Conservation (phyloP, 2,797 vertebrate genomes). For the Rhabdomys pumilio region DNA sequence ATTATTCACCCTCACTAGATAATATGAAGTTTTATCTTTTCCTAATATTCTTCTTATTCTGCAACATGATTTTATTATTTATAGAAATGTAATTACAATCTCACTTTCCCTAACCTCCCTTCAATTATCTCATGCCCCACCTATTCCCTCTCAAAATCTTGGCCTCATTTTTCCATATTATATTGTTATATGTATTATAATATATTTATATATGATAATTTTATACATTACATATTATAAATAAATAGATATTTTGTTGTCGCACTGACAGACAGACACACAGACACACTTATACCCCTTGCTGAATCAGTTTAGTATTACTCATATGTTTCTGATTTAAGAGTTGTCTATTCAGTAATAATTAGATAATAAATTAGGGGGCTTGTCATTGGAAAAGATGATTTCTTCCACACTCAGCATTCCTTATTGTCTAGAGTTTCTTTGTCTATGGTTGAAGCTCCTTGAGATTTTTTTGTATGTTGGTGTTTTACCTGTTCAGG, state of each 20-base stretch:
- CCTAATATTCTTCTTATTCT: not conserved
- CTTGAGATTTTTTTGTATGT: not conserved
- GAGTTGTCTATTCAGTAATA: not conserved
- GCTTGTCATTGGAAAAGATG: too few species aligned
- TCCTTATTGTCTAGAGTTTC: not conserved
- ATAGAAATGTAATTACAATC: not conserved
- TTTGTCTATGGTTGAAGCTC: not conserved
- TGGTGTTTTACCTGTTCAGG: not conserved
- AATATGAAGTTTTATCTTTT: constrained; percentile 1
- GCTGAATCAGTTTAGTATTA: not conserved
- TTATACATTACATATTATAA: not conserved
- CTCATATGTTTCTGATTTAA: not conserved
- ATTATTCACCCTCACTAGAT: not conserved
- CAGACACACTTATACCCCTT: not conserved
- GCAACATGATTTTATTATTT: not conserved
- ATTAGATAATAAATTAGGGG: not conserved
- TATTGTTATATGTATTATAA: not conserved
- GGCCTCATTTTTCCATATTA: not conserved
- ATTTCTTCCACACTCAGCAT: not conserved
- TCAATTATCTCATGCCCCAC: not conserved
- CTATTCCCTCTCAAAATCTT: not conserved
- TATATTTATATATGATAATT: not conserved
- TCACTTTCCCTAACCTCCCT: too few species aligned
- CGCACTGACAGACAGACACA: not conserved
- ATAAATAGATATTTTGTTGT: too few species aligned